Percentiles rank a stretch among this genome's conserved stretches.
Evolutionary conservation across 2,113 vertebrate genomes (phyloP).

Genomic region (Gadus macrocephalus): DNA sequence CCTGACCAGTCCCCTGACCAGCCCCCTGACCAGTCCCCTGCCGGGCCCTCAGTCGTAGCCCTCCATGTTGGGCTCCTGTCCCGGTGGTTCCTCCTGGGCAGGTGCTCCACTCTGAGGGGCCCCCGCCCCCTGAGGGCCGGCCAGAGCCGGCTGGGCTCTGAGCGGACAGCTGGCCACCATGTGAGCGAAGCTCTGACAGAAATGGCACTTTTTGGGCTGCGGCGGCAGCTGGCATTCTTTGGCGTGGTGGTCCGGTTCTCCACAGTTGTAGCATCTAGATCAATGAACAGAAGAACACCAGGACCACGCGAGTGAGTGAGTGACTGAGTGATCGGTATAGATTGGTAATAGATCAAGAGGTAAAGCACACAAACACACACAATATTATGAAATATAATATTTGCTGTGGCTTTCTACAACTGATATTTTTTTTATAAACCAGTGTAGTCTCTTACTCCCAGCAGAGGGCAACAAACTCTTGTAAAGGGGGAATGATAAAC

Average conservation of each 20-base stretch:
- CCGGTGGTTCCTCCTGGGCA: slow-evolving; percentile 69
- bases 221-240: slow-evolving; percentile 91
- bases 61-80: slow-evolving; percentile 60
- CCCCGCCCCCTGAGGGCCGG: slow-evolving; percentile 75
- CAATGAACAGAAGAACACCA: too few species aligned
- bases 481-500: too few species aligned
- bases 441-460: slow-evolving; percentile 24
- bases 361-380: too few species aligned
- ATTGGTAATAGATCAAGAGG: too few species aligned
- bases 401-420: too few species aligned
- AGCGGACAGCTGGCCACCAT: slow-evolving; percentile 85
- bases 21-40: slow-evolving; percentile 29
- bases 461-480: slow-evolving; percentile 35
- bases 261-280: slow-evolving; percentile 88
- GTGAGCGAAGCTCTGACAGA: slow-evolving; percentile 86
- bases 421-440: too few species aligned
- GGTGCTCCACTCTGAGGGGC: slow-evolving; percentile 66
- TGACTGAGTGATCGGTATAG: too few species aligned
- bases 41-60: slow-evolving; percentile 67
- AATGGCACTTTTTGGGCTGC: slow-evolving; percentile 91
- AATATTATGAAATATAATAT: too few species aligned
- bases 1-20: too few species aligned
- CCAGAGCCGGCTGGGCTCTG: slow-evolving; percentile 76
- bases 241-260: slow-evolving; percentile 85
- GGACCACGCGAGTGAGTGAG: neutral